phyloP scores from a whole-genome alignment of 92 coral and sea anemone genomes.

The Palythoa grandiflora region DNA sequence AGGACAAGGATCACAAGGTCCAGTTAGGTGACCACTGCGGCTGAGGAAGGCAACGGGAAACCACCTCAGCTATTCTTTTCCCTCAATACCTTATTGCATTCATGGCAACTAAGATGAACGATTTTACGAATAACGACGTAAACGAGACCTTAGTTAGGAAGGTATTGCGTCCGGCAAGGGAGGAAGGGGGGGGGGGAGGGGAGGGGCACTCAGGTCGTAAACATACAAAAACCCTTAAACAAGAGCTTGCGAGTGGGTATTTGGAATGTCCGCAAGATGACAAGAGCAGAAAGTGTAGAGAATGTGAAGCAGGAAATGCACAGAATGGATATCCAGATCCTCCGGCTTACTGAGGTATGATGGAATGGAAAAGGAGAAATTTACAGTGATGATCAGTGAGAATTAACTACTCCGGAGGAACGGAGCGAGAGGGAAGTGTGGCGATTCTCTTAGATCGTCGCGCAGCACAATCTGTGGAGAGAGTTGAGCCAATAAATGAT shows the following conservation, averaged over 20 bases:
- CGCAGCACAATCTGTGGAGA: constrained; percentile 23
- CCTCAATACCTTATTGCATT: background rate
- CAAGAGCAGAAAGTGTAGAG: constrained; percentile 1
- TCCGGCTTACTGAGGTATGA: constrained; percentile 33
- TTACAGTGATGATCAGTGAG: background rate
- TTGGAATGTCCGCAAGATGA: constrained; percentile 7
- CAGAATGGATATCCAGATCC: constrained; percentile 10
- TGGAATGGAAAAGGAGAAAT: constrained; percentile 15
- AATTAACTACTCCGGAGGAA: constrained; percentile 36
- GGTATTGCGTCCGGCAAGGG: constrained; percentile 46
- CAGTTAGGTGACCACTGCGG: constrained; percentile 3
- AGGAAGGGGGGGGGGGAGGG: too few species aligned
- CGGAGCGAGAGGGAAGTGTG: constrained; percentile 23
- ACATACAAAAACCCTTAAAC: constrained; percentile 4
- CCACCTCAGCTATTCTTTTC: constrained; percentile 23
- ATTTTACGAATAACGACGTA: constrained; percentile 15
- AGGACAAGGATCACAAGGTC: constrained; percentile 1
- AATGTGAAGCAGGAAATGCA: constrained; percentile 11
- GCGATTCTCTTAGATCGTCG: constrained; percentile 18
- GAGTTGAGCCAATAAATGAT: constrained; percentile 34
- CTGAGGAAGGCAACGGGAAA: constrained; percentile 47
- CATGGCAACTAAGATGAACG: background rate
- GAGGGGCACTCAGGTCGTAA: background rate
- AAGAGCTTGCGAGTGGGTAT: constrained; percentile 2
- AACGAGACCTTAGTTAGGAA: constrained; percentile 27